phyloP scores from a whole-genome alignment of 2,888 invertebrate species.

The Tanytarsus gracilentus region DNA sequence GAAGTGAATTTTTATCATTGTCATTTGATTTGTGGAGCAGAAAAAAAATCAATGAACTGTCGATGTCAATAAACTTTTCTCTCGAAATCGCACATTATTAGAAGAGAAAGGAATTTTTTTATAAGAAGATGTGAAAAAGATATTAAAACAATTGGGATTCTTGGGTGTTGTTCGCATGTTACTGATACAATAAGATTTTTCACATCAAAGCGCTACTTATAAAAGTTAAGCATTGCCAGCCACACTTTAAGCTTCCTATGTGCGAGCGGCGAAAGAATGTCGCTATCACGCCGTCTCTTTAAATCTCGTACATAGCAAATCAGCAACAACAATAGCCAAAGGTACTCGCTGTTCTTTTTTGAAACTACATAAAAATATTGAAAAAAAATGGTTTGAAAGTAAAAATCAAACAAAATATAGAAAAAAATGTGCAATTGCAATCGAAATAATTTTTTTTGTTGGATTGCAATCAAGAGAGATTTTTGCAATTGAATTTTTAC shows the following conservation, averaged over 20 bases:
- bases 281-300: too few relatives aligned
- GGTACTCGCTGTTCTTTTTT: background rate
- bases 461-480: background rate
- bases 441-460: background rate
- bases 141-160: too few relatives aligned
- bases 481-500: background rate
- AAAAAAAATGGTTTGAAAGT: background rate
- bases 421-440: background rate
- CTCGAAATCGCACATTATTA: background rate
- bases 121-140: background rate
- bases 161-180: too few relatives aligned
- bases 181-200: too few relatives aligned
- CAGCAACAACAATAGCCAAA: background rate
- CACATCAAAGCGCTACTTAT: too few relatives aligned
- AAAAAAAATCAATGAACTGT: background rate
- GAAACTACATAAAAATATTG: background rate
- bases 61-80: background rate
- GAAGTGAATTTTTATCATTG: too few relatives aligned
- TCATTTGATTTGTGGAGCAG: background rate
- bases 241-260: too few relatives aligned
- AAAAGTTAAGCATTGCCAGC: too few relatives aligned
- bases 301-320: background rate
- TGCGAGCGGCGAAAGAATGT: too few relatives aligned
- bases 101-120: background rate
- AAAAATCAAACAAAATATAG: background rate